Percentiles rank a stretch among this genome's conserved stretches.
Evolutionary conservation across 2,797 vertebrate species (phyloP).

Genomic region (Sarcophilus harrisii): DNA sequence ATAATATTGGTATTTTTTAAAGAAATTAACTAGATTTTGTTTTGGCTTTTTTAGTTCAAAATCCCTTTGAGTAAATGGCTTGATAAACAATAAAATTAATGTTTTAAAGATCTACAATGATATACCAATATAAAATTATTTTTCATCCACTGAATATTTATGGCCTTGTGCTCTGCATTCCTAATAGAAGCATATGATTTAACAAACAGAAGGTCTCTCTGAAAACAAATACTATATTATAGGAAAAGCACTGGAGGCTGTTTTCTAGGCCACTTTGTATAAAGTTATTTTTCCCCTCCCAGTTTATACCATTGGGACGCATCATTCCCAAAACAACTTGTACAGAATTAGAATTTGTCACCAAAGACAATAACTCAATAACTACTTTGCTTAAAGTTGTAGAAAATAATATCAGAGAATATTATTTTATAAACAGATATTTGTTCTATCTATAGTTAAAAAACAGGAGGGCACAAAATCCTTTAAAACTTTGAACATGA

Average conservation of each 20-base stretch:
- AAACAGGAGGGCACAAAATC: conserved; percentile 48
- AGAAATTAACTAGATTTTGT: background rate
- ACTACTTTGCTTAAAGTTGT: conserved; percentile 63
- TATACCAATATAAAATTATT: background rate
- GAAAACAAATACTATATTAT: conserved; percentile 47
- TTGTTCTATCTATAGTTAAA: conserved; percentile 52
- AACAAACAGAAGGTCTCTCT: conserved; percentile 14
- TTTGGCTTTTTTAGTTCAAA: background rate
- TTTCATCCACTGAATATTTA: conserved; percentile 45
- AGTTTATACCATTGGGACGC: conserved; percentile 57
- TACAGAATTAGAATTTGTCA: conserved; percentile 68
- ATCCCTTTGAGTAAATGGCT: background rate
- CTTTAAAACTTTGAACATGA: conserved; percentile 42
- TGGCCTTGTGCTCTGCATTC: background rate
- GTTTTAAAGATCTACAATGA: background rate
- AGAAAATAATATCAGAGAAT: conserved; percentile 57
- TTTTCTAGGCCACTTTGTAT: conserved; percentile 61
- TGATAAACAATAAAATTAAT: conserved; percentile 13
- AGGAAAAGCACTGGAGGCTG: conserved; percentile 41
- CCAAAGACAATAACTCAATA: conserved; percentile 63
- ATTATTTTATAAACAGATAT: conserved; percentile 54
- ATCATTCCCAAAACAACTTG: conserved; percentile 66
- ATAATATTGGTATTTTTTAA: background rate
- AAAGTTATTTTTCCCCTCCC: conserved; percentile 36
- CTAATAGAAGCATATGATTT: background rate